Percentiles rank a stretch among this genome's conserved stretches.
These are phyloP conservation scores for Chunga burmeisteri DNA, from an alignment of 2,113 vertebrate species.

Conservation along the genomic window DNA sequence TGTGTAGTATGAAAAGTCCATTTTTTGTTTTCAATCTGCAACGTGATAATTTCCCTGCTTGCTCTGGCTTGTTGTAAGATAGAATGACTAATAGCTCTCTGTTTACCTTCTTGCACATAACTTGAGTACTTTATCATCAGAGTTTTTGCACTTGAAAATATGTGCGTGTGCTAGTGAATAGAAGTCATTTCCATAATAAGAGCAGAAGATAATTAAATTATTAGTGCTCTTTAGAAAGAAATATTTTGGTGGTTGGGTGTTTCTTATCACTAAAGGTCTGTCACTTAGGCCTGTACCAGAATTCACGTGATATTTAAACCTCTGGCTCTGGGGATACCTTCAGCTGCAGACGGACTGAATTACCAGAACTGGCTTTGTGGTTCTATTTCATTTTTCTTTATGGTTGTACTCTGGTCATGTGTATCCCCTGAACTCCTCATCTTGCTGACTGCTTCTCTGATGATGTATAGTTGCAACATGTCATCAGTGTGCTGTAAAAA, in stretches of 20 bases:
- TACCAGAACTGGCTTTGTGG: neutral
- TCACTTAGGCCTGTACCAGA: neutral
- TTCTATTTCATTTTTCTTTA: slow-evolving; percentile 25
- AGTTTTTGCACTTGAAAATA: neutral
- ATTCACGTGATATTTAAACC: neutral
- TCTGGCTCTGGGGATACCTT: neutral
- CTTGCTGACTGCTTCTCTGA: slow-evolving; percentile 6
- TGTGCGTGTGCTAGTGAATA: neutral
- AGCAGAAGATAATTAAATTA: neutral
- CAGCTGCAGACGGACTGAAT: neutral
- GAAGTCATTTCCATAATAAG: neutral
- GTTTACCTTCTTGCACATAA: neutral
- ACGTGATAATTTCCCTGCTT: neutral
- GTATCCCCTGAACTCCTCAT: slow-evolving; percentile 31
- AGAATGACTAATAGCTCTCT: neutral
- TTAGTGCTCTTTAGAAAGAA: neutral
- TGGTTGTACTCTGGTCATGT: neutral
- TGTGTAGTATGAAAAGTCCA: neutral
- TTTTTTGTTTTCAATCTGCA: neutral
- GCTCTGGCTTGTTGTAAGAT: neutral
- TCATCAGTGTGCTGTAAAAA: slow-evolving; percentile 21
- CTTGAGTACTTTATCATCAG: neutral
- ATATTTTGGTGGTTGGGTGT: neutral
- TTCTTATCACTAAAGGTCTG: neutral
- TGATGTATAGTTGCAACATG: slow-evolving; percentile 42